These are phyloP conservation scores for Trachymyrmex cornetzi DNA, from an alignment of 1,140 invertebrate genomes.

Conservation along the genomic window DNA sequence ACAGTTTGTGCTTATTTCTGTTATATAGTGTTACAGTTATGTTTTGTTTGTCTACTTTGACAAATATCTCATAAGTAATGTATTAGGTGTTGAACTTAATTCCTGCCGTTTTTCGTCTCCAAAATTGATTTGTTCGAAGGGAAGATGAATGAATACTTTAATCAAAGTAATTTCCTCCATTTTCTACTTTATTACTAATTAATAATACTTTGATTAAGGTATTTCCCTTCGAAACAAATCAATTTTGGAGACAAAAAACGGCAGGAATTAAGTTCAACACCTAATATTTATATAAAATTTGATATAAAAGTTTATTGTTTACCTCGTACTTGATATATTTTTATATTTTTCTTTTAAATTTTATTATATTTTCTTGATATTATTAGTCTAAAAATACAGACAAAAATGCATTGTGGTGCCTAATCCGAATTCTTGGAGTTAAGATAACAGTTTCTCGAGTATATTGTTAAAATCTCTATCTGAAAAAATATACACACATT, in stretches of 20 bases:
- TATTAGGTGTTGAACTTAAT: no score
- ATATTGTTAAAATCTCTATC: background rate
- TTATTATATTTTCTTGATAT: background rate
- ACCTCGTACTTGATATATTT: slow-evolving; percentile 2
- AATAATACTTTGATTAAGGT: no score
- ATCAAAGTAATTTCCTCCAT: no score
- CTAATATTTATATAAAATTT: slow-evolving; percentile 19
- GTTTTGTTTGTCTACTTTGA: background rate
- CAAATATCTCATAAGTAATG: background rate
- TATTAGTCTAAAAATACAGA: background rate
- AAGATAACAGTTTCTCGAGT: background rate
- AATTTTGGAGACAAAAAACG: no score
- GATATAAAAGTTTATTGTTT: background rate
- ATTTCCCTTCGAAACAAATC: no score
- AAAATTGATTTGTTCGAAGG: no score
- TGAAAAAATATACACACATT: background rate
- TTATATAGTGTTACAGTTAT: background rate
- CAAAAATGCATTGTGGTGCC: background rate
- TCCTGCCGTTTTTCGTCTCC: no score
- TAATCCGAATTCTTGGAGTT: background rate
- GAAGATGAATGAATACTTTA: no score
- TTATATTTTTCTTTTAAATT: background rate
- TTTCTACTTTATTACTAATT: no score
- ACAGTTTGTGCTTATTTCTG: background rate
- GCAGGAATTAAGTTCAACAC: no score